phyloP scores from a whole-genome alignment of 1,140 invertebrate genomes.

The Macrotrachela quadricornifera region DNA sequence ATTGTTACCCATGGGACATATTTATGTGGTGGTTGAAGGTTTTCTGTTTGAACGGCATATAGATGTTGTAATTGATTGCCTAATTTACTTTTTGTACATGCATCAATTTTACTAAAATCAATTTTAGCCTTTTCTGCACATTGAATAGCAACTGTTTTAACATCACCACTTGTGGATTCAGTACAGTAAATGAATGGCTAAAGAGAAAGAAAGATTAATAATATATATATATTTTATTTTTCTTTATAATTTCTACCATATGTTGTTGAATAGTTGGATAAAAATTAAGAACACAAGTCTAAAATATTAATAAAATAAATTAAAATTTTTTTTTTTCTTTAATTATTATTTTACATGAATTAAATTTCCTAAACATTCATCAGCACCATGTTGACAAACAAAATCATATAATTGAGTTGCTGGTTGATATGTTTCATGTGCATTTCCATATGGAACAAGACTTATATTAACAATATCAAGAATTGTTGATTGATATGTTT shows the following conservation, averaged over 20 bases:
- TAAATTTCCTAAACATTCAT: neutral
- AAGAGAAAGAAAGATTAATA: no score
- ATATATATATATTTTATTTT: no score
- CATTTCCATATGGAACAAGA: slow-evolving; percentile 66
- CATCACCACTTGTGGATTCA: slow-evolving; percentile 5
- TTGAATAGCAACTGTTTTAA: neutral
- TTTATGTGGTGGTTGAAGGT: slow-evolving; percentile 41
- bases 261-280: slow-evolving; percentile 1
- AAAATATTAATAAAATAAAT: no score
- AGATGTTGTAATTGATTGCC: slow-evolving; percentile 50
- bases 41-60: slow-evolving; percentile 51
- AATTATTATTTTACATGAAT: neutral
- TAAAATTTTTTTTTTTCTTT: no score
- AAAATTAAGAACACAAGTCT: slow-evolving; percentile 11
- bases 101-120: slow-evolving; percentile 15
- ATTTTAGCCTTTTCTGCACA: neutral
- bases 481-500: slow-evolving; percentile 32
- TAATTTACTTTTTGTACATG: slow-evolving; percentile 40
- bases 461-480: slow-evolving; percentile 24
- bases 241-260: neutral
- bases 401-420: slow-evolving; percentile 69
- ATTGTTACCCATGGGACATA: slow-evolving; percentile 67
- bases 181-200: slow-evolving; percentile 11
- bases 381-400: slow-evolving; percentile 17
- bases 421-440: slow-evolving; percentile 52